Evolutionary conservation across 2,797 vertebrate species (phyloP).

Genomic region (Labeo calbasu): DNA sequence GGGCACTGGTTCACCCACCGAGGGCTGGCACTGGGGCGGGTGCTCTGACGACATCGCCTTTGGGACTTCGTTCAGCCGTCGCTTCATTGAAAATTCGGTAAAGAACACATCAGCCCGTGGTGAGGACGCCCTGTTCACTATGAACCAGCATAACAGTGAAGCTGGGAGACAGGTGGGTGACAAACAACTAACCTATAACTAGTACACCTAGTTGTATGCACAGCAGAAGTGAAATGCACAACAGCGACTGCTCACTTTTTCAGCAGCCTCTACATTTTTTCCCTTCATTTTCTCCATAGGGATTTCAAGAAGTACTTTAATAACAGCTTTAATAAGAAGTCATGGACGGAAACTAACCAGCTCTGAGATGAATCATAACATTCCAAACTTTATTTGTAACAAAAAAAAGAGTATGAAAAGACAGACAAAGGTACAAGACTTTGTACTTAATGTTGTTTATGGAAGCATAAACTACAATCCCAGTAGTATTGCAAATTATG

Average conservation of each 20-base stretch:
- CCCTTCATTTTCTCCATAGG: background rate
- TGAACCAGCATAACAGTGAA: slow-evolving; percentile 94
- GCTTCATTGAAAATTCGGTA: slow-evolving; percentile 80
- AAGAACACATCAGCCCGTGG: slow-evolving; percentile 73
- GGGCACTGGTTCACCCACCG: slow-evolving; percentile 75
- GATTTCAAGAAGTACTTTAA: background rate
- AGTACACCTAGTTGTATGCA: background rate
- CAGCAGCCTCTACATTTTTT: background rate
- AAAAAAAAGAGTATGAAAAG: background rate
- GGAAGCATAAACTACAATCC: background rate
- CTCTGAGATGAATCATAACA: background rate
- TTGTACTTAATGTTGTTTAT: background rate
- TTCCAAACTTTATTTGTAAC: slow-evolving; percentile 26
- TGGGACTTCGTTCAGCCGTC: slow-evolving; percentile 90
- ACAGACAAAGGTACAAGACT: background rate
- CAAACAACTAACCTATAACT: background rate
- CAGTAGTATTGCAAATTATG: background rate
- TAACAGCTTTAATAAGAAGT: slow-evolving; percentile 17
- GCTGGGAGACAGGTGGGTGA: slow-evolving; percentile 90
- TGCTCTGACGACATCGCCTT: slow-evolving; percentile 94
- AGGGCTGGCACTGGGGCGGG: slow-evolving; percentile 96
- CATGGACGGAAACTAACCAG: background rate
- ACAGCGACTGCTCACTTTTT: background rate
- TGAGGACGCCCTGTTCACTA: slow-evolving; percentile 72
- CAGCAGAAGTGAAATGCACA: background rate